Evolutionary conservation across 2,113 vertebrate species (phyloP).

Genomic region (Enhydra lutris): DNA sequence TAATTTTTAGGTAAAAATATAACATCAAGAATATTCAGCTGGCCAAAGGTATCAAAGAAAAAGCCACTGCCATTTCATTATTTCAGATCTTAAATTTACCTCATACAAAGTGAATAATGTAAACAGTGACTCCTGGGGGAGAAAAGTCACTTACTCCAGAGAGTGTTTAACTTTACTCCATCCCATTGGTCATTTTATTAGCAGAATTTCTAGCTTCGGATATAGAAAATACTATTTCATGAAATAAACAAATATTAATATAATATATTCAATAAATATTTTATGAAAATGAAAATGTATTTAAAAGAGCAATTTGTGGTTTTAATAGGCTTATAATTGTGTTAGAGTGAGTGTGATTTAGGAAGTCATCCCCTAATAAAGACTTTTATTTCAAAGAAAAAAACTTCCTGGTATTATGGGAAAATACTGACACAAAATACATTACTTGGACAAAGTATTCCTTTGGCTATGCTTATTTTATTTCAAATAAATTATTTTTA

Average conservation of each 20-base stretch:
- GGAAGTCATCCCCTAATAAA: background rate
- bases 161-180: background rate
- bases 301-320: background rate
- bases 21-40: background rate
- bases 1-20: background rate
- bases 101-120: background rate
- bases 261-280: background rate
- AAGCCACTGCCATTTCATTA: background rate
- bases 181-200: background rate
- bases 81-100: background rate
- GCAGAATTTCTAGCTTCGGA: background rate
- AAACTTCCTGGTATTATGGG: background rate
- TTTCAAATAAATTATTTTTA: slow-evolving; percentile 29
- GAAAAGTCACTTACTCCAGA: background rate
- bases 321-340: background rate
- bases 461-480: background rate
- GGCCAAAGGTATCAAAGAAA: background rate
- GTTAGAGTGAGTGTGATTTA: background rate
- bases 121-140: background rate
- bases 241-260: background rate
- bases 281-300: background rate
- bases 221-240: background rate
- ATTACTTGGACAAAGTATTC: background rate
- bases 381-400: background rate
- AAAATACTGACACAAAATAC: background rate